Conservation (phyloP, 1,140 invertebrate genomes). For the Tachypleus tridentatus region DNA sequence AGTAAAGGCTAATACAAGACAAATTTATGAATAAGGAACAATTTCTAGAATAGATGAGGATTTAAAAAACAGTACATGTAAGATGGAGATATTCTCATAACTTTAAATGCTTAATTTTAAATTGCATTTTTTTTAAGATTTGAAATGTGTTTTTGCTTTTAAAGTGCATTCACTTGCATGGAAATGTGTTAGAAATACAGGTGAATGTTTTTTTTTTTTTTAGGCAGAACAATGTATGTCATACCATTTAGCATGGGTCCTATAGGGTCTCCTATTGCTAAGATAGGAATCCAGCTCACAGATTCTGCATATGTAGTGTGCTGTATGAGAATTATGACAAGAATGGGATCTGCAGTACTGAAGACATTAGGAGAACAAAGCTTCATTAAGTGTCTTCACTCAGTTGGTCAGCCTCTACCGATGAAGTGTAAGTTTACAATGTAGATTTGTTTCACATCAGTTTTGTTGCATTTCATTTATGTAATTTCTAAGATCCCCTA, state of each 20-base stretch:
- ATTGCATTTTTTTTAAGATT: too few relatives aligned
- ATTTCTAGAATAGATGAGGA: too few relatives aligned
- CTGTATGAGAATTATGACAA: constrained; percentile 97
- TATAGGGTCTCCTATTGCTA: constrained; percentile 81
- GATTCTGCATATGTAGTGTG: constrained; percentile 96
- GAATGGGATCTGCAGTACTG: constrained; percentile 70
- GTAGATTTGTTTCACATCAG: neutral
- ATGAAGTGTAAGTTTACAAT: constrained; percentile 31
- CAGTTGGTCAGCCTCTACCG: constrained; percentile 63
- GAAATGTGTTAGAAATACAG: neutral
- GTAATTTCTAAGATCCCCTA: too few relatives aligned
- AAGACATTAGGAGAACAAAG: constrained; percentile 53
- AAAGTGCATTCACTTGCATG: too few relatives aligned
- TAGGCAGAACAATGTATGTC: constrained; percentile 95
- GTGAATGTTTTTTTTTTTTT: constrained; percentile 11
- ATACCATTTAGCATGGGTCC: constrained; percentile 99
- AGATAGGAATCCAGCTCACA: constrained; percentile 94
- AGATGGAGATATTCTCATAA: too few relatives aligned
- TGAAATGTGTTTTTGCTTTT: too few relatives aligned
- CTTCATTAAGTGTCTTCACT: constrained; percentile 82
- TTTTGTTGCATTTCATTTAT: too few relatives aligned
- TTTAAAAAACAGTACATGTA: too few relatives aligned
- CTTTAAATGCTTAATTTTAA: too few relatives aligned
- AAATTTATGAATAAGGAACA: too few relatives aligned
- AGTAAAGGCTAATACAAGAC: too few relatives aligned